Evolutionary conservation across 2,797 vertebrate species (phyloP).

Genomic region (Sebastes minor): DNA sequence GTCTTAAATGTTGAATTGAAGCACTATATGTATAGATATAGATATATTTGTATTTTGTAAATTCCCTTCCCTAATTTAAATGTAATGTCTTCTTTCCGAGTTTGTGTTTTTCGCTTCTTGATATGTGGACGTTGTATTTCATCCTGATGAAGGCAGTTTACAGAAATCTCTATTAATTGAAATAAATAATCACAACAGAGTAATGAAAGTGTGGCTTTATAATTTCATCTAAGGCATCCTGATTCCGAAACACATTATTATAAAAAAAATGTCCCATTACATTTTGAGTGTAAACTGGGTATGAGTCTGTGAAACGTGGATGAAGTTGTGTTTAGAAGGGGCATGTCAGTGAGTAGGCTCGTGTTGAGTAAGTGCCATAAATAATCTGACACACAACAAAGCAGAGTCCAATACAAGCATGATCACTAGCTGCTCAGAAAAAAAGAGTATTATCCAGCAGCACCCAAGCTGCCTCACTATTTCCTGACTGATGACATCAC

Average conservation of each 20-base stretch:
- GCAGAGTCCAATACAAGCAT: not conserved
- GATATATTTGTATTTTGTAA: not conserved
- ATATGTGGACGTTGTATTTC: not conserved
- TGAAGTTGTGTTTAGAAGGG: not conserved
- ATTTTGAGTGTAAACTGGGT: slow-evolving; percentile 4
- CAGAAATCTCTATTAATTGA: not conserved
- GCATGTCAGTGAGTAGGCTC: not conserved
- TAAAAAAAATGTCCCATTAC: slow-evolving; percentile 4
- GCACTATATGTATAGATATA: not conserved
- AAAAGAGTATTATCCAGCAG: not conserved
- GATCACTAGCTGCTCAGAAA: slow-evolving; percentile 2
- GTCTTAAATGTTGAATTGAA: not conserved
- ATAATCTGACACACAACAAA: slow-evolving; percentile 20
- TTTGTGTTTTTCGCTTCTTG: not conserved
- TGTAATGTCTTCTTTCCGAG: not conserved
- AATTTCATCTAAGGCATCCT: not conserved
- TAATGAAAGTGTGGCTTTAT: not conserved
- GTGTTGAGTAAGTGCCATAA: slow-evolving; percentile 7
- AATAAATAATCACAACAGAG: not conserved
- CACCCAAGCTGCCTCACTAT: slow-evolving; percentile 4
- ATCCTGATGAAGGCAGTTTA: not conserved
- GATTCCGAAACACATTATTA: not conserved
- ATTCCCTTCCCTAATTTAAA: not conserved
- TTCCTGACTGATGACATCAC: slow-evolving; percentile 20
- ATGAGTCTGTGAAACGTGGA: not conserved